Evolutionary conservation across 2,113 vertebrate species (phyloP).

Genomic region (Elaphurus davidianus): DNA sequence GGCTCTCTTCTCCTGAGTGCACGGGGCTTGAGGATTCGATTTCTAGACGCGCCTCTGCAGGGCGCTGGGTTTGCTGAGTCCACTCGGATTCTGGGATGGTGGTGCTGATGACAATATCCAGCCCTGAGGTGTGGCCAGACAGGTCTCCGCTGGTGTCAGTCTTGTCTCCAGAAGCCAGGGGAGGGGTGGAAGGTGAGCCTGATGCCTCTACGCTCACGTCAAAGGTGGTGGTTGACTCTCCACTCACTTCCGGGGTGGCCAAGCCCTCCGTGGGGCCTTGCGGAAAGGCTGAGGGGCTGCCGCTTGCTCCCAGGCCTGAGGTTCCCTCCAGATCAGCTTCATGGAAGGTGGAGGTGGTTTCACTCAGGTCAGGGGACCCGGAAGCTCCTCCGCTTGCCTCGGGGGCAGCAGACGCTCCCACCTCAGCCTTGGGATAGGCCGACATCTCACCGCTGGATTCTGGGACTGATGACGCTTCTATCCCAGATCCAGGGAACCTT

Average conservation of each 20-base stretch:
- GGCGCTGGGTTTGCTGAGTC: slow-evolving; percentile 56
- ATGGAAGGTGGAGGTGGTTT: slow-evolving; percentile 69
- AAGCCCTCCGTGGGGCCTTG: slow-evolving; percentile 61
- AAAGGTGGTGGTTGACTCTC: slow-evolving; percentile 37
- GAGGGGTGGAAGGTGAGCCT: neutral
- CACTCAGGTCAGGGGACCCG: slow-evolving; percentile 66
- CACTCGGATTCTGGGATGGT: slow-evolving; percentile 73
- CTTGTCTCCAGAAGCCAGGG: slow-evolving; percentile 69
- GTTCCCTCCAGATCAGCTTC: slow-evolving; percentile 77
- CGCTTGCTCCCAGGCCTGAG: slow-evolving; percentile 42
- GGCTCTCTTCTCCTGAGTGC: slow-evolving; percentile 66
- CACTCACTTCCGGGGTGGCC: slow-evolving; percentile 47
- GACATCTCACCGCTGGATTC: slow-evolving; percentile 76
- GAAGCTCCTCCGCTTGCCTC: slow-evolving; percentile 74
- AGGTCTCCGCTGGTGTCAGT: slow-evolving; percentile 63
- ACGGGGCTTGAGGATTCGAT: slow-evolving; percentile 58
- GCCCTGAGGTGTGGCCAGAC: slow-evolving; percentile 74
- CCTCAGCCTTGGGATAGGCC: slow-evolving; percentile 72
- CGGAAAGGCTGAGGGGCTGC: slow-evolving; percentile 68
- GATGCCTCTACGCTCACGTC: slow-evolving; percentile 60
- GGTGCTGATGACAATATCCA: slow-evolving; percentile 63
- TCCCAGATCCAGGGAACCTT: slow-evolving; percentile 73
- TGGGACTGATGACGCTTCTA: slow-evolving; percentile 72
- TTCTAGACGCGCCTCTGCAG: slow-evolving; percentile 75
- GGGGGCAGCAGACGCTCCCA: slow-evolving; percentile 64